phyloP scores from a whole-genome alignment of 2,797 vertebrate species.

The Saxicola maurus region DNA sequence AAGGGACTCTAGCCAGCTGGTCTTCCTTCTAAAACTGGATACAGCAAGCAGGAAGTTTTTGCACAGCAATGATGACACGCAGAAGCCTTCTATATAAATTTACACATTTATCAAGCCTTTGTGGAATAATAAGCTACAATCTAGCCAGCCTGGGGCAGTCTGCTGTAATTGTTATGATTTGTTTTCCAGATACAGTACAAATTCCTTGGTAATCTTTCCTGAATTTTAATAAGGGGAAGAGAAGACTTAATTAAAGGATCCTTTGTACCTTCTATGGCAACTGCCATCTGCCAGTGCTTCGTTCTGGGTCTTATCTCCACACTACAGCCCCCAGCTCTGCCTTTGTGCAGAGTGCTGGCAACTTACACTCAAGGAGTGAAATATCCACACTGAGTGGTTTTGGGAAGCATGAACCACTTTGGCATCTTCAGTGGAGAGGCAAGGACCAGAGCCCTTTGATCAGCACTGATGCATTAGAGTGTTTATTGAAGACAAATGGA shows the following conservation, averaged over 20 bases:
- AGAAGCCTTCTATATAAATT: constrained; percentile 33
- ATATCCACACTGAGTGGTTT: not conserved
- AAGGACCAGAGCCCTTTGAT: not conserved
- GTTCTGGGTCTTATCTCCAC: constrained; percentile 63
- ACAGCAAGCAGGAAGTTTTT: not conserved
- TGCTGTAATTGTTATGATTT: constrained; percentile 69
- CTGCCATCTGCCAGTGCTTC: constrained; percentile 52
- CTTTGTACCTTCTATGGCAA: constrained; percentile 55
- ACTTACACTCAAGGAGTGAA: not conserved
- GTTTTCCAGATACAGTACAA: constrained; percentile 65
- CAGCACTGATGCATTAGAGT: not conserved
- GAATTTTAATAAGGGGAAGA: constrained; percentile 72
- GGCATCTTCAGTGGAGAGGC: not conserved
- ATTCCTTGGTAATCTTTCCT: constrained; percentile 63
- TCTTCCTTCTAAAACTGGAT: constrained; percentile 32
- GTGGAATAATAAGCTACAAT: constrained; percentile 51
- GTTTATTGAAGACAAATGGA: not conserved
- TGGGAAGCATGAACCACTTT: not conserved
- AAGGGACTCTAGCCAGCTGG: constrained; percentile 17
- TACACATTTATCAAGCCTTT: constrained; percentile 41
- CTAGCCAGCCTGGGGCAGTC: constrained; percentile 46
- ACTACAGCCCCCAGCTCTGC: constrained; percentile 27
- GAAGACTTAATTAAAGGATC: constrained; percentile 76
- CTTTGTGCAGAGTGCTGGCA: constrained; percentile 8
- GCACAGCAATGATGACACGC: not conserved